Evolutionary conservation across 1,140 invertebrate genomes (phyloP), one percentile per base, ranked within the genome.

Genomic region (Meloidogyne hapla): DNA sequence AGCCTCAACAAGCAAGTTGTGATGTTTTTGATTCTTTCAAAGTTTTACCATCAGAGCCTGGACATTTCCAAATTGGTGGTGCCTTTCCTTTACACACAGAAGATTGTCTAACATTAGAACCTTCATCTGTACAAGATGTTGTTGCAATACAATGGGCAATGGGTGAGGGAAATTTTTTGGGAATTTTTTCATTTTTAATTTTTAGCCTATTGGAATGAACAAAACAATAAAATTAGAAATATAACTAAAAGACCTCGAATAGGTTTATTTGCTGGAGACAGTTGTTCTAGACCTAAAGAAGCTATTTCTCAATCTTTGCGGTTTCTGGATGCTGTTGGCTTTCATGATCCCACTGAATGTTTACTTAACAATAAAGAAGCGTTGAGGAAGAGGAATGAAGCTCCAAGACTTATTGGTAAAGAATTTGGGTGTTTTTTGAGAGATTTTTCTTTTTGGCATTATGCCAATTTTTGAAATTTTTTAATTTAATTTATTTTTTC

Each of bases 91-190:
- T 85, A 25, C 84, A 85, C 63, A 65, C 80, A 33, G 48, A 71
- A 18, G 83, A 85, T 67, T 85, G 84, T 76, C 56, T 69, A 28
- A 67, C 45, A 21, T 67, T 85, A 61, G 68, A 75, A 42, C 81
- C 81, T 15, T 77, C 79, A n/a, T 75, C 81, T 33, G 84, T 85
- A 10, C 85, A 85, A 76, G 84, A 85, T 64, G 81, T 85, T 70
- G 84, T 85, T 25, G 83, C 84, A 48, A 83, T 85, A 62, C 84
- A 85, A 77, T 85, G 84, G 84, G 81, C 83, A 15, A 76, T 84
- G 28, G 63, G 76, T 68, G 15, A n/a, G 42, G 4, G n/a, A 66
- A 4, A 66, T 4, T 66, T 28, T 33, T 66, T 18, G 5, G 26
- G 10, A 68, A 40, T 9, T 25, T 4, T 25, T 21, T 42, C 26